Evolutionary conservation across 2,113 vertebrate species (phyloP).

Genomic region (Anhinga anhinga): DNA sequence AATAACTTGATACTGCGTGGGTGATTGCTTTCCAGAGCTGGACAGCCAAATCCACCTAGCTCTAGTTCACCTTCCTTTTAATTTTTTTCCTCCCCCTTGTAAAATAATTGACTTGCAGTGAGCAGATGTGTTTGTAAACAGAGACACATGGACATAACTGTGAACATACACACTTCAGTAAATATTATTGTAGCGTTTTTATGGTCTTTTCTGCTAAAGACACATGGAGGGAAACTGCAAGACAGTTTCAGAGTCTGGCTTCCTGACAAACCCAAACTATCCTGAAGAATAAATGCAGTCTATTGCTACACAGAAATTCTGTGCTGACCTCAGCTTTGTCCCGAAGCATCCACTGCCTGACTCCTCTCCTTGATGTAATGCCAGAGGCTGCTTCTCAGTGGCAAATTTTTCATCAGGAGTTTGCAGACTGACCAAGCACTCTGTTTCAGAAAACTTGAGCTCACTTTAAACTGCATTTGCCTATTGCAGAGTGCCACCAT

Average conservation of each 20-base stretch:
- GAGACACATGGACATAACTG: conserved; percentile 56
- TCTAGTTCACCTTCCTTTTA: not conserved
- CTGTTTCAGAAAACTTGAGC: not conserved
- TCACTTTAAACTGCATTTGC: not conserved
- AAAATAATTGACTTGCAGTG: not conserved
- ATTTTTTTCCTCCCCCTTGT: not conserved
- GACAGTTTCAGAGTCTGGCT: conserved; percentile 45
- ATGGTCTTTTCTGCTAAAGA: conserved; percentile 45
- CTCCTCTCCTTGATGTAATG: not conserved
- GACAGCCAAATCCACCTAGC: not conserved
- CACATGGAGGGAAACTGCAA: not conserved
- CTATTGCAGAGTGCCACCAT: not conserved
- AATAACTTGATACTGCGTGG: not conserved
- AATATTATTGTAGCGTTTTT: conserved; percentile 70
- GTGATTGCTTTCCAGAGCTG: not conserved
- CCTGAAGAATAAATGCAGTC: not conserved
- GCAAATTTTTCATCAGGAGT: not conserved
- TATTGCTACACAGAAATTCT: not conserved
- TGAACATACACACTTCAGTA: conserved; percentile 39
- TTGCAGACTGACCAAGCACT: not conserved
- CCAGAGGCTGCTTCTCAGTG: not conserved
- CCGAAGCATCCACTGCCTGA: not conserved
- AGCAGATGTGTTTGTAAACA: conserved; percentile 65
- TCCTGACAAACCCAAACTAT: conserved; percentile 33
- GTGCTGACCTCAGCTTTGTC: conserved; percentile 15